Evolutionary conservation across 2,797 vertebrate species (phyloP).

Genomic region (Brachymystax lenok): DNA sequence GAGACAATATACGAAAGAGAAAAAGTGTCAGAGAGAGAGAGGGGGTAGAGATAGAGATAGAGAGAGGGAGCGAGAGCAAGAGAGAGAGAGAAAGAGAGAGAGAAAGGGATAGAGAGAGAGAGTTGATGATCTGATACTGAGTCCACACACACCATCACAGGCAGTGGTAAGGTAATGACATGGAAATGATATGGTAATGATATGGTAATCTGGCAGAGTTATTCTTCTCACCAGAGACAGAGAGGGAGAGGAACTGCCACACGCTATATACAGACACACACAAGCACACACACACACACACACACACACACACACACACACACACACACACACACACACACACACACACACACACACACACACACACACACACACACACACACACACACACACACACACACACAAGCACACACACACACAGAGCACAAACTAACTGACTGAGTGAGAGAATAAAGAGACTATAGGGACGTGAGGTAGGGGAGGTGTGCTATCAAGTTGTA

Average conservation of each 20-base stretch:
- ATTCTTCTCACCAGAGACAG: slow-evolving; percentile 77
- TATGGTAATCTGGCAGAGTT: slow-evolving; percentile 82
- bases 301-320: slow-evolving; percentile 8
- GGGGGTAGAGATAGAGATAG: slow-evolving; percentile 14
- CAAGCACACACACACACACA: slow-evolving; percentile 24
- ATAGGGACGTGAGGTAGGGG: slow-evolving; percentile 29
- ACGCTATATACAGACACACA: slow-evolving; percentile 43
- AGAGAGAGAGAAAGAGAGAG: slow-evolving; percentile 34
- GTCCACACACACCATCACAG: slow-evolving; percentile 50
- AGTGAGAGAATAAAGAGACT: slow-evolving; percentile 32
- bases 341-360: slow-evolving; percentile 16
- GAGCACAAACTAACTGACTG: slow-evolving; percentile 35
- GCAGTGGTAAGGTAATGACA: slow-evolving; percentile 71
- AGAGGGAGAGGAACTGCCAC: slow-evolving; percentile 68
- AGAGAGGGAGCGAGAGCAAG: slow-evolving; percentile 40
- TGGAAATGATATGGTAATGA: slow-evolving; percentile 76
- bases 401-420: neutral
- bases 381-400: slow-evolving; percentile 29
- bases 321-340: slow-evolving; percentile 16
- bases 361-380: slow-evolving; percentile 13
- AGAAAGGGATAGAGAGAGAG: slow-evolving; percentile 48
- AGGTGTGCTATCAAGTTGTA: slow-evolving; percentile 38
- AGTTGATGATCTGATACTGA: slow-evolving; percentile 68
- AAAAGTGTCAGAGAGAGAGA: slow-evolving; percentile 47
- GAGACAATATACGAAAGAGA: slow-evolving; percentile 51